Base-by-base conservation (phyloP, 2,797 vertebrate species). In the Poeciliopsis presidionis region DNA sequence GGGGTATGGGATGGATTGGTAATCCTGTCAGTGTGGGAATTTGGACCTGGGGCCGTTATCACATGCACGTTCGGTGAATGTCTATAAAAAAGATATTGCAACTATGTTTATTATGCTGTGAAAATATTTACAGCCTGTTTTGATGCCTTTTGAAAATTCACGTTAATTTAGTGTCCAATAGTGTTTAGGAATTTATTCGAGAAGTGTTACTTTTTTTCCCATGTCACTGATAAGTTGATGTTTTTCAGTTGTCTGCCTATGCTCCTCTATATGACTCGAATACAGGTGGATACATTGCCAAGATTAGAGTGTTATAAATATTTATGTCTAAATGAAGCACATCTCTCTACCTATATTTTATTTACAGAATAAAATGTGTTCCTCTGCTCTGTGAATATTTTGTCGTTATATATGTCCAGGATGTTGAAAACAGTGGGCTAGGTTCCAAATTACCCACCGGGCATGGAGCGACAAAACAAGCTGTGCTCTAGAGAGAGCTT, bases 401-500 rank as follows among this genome's bases (percentile, higher is more conserved):
- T 88, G 83, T 59, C 69, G 75, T 86, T 86, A 13, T 84, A 89
- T 91, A 74, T 90, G 79, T 86, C 84, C 83, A 84, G 89, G 83
- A 92, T 93, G 90, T 90, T 88, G 86, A 92, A 94, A 90, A 89
- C 87, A 90, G 81, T 92, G 90, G 94, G 94, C 93, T 47, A 0
- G 25, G 72, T 84, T 95, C 91, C 94, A 94, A 93, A 93, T 92
- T 86, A 91, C 92, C 94, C 92, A 91, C 86, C 88, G 93, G 92
- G 92, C 88, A 91, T 84, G 79, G 87, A 84, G 92, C 80, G 92
- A 90, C 93, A 90, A 90, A 92, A 92, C 94, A 93, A 93, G 94
- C 93, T 93, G 91, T 90, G 92, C 93, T 93, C 94, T 92, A 81
- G 90, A 93, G 94, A 93, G 92, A 93, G 92, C 89, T 90, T 94